Base-by-base conservation (phyloP, 2,797 vertebrate species). In the Myripristis murdjan region DNA sequence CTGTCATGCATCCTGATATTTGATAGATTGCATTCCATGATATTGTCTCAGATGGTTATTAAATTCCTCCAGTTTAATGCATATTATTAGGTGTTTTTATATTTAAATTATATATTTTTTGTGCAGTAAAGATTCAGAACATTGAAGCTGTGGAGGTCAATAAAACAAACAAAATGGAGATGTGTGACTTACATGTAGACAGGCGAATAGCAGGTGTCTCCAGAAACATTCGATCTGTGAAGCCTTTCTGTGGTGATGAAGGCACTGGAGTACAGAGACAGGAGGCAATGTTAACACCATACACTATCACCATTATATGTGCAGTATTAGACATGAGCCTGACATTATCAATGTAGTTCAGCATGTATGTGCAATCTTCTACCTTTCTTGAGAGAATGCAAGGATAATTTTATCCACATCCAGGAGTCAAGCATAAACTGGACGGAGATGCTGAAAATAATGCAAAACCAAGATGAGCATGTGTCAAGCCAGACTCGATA, bases 241-340 rank as follows among this genome's bases (percentile, higher is more conserved):
- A 92, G 52, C 93, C 95, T 57, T 96, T 94, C 78, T 97, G 96
- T 0, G 97, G 97, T 1, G 97, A 98, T 1, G 97, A 94, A 2
- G 97, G 95, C 74, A 95, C 97, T 98, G 90, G 33, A 61, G 15
- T 15, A 4, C 7, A 70, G 65, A 60, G 48, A 72, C 3, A 55
- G 1, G 9, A 20, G 15, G 31, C 37, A 37, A 51, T 22, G 5
- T 43, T 12, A 56, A 28, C 49, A 8, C 31, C 14, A 16, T 52
- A 24, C 12, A 31, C 7, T 31, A 7, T 31, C n/a, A n/a, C n/a
- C n/a, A n/a, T n/a, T n/a, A n/a, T n/a, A n/a, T n/a, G n/a, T n/a
- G n/a, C 7, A 31, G 31, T 2, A 4, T 31, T 31, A 31, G 28
- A 31, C 28, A 31, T 28, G 7, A 31, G 28, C 28, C 28, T 31